Conservation (phyloP, 2,888 invertebrate genomes). For the Amblyteles armatorius region DNA sequence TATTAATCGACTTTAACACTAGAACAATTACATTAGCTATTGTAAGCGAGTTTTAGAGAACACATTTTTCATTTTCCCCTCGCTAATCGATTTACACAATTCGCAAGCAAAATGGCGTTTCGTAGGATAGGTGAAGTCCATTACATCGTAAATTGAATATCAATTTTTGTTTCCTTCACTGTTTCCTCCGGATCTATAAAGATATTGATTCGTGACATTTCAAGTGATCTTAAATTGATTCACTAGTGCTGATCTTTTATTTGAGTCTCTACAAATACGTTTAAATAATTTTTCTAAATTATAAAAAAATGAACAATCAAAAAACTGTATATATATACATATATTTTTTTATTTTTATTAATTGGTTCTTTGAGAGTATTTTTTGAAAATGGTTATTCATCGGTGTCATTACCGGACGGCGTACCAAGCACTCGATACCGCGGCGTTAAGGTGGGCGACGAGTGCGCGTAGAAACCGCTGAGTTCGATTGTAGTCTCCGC, state of each 20-base stretch:
- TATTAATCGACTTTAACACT: neutral
- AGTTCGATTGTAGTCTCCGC: slow-evolving; percentile 7
- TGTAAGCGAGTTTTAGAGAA: neutral
- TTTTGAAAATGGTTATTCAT: neutral
- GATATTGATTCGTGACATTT: too few relatives aligned
- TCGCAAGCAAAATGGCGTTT: neutral
- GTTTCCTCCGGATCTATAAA: too few relatives aligned
- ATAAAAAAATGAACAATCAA: neutral
- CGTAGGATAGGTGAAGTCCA: neutral
- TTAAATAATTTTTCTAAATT: neutral
- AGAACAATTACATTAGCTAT: neutral
- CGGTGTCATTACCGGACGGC: neutral
- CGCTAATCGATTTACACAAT: neutral
- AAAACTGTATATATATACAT: too few relatives aligned
- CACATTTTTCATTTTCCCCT: neutral
- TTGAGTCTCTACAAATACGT: too few relatives aligned
- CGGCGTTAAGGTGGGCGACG: neutral
- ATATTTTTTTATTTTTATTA: neutral
- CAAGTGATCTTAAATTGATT: too few relatives aligned
- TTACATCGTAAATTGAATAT: too few relatives aligned
- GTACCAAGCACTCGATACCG: neutral
- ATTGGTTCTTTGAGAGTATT: neutral
- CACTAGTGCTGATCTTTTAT: too few relatives aligned
- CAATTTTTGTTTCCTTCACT: too few relatives aligned
- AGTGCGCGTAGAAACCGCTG: neutral